phyloP scores from a whole-genome alignment of 1,140 invertebrate species.

The Lepidurus couesii region DNA sequence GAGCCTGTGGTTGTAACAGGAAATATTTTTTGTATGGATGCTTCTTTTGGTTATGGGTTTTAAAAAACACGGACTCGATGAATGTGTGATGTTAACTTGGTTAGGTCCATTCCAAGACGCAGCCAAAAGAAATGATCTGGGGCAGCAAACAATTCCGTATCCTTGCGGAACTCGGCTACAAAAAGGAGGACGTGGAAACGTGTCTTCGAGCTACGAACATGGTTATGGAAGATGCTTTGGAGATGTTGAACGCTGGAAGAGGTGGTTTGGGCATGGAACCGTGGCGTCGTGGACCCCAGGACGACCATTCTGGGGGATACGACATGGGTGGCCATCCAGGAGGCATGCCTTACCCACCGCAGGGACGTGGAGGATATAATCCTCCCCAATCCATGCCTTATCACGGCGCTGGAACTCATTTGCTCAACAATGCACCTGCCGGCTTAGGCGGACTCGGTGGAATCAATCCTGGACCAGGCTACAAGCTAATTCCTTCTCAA shows the following conservation, averaged over 20 bases:
- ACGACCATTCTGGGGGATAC: slow-evolving; percentile 33
- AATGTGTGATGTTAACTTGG: slow-evolving; percentile 6
- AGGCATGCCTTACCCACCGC: slow-evolving; percentile 31
- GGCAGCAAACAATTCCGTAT: slow-evolving; percentile 74
- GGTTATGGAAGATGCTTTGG: slow-evolving; percentile 78
- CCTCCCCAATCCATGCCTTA: slow-evolving; percentile 31
- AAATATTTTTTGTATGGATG: background rate
- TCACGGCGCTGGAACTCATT: slow-evolving; percentile 26
- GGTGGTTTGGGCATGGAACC: slow-evolving; percentile 31
- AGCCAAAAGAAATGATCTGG: slow-evolving; percentile 67
- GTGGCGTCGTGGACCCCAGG: slow-evolving; percentile 26
- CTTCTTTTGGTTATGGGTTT: background rate
- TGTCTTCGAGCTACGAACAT: slow-evolving; percentile 78
- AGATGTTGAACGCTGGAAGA: slow-evolving; percentile 53
- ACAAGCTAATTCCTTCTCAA: slow-evolving; percentile 28
- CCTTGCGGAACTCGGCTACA: slow-evolving; percentile 83
- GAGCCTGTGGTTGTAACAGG: background rate
- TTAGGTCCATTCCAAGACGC: slow-evolving; percentile 42
- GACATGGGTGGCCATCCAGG: slow-evolving; percentile 39
- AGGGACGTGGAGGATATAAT: slow-evolving; percentile 25
- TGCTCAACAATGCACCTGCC: slow-evolving; percentile 31
- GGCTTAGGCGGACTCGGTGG: slow-evolving; percentile 20
- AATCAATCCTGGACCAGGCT: slow-evolving; percentile 27
- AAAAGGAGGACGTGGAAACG: slow-evolving; percentile 90
- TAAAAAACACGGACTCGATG: background rate